phyloP scores from a whole-genome alignment of 2,888 invertebrate species.

The Rhodophaea formosa region DNA sequence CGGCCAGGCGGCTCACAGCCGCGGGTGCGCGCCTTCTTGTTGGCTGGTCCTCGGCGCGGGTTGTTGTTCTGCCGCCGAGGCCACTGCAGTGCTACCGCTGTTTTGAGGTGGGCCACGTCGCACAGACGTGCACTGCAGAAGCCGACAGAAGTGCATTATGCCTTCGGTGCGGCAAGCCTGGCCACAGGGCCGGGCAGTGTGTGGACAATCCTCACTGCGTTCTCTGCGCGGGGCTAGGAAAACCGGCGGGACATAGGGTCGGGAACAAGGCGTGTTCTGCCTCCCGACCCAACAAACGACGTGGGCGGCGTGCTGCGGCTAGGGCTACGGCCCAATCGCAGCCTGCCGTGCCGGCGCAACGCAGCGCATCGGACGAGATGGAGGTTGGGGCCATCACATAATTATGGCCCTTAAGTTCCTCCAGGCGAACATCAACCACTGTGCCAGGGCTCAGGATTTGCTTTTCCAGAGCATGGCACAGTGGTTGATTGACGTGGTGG shows the following conservation, averaged over 20 bases:
- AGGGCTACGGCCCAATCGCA: neutral
- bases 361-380: neutral
- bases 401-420: neutral
- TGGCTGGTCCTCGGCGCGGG: neutral
- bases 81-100: neutral
- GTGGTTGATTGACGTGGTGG: conserved; percentile 1
- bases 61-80: neutral
- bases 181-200: neutral
- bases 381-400: neutral
- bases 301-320: neutral
- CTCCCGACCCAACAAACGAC: no score
- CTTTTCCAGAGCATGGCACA: neutral
- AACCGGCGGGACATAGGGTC: neutral
- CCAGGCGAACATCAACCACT: conserved; percentile 14
- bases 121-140: neutral
- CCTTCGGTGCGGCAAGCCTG: neutral
- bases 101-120: no score
- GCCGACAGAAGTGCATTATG: neutral
- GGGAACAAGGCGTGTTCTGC: neutral
- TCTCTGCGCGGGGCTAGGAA: neutral
- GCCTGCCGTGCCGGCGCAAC: neutral
- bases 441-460: neutral
- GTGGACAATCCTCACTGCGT: neutral
- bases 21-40: neutral
- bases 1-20: neutral